Base-by-base conservation (phyloP, 92 coral and sea anemone species). In the Palythoa grandiflora region DNA sequence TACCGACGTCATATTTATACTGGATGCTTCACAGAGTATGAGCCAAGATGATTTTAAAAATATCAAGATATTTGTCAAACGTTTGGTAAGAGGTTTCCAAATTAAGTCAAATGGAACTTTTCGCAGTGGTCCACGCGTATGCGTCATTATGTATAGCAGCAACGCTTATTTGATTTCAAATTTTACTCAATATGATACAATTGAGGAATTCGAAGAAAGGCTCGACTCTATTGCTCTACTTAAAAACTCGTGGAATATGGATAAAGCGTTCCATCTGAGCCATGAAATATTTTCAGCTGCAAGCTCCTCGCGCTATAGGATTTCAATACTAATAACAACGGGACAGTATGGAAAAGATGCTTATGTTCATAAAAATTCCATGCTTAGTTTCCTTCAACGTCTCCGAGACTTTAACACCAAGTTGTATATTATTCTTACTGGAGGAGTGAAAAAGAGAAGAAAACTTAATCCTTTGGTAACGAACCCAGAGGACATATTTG, bases 21-120 rank as follows among this genome's bases (percentile, higher is more conserved):
- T 94, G 92, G 97, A 94, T 84, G 90, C 97, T 14, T 94, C 97
- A 13, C 48, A 68, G 11, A 68, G 76, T 20, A 93, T 94, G 63
- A 68, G 89, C 38, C 89, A 68, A 44, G 68, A 39, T 5, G 91
- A 86, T 68, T 94, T 78, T 91, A 38, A 59, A 48, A 38, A 65
- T 6, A 88, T 86, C 76, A 94, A 94, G 83, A 89, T 88, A 6
- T 84, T 91, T 36, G 88, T 94, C 1, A 94, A 92, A 51, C 76
- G 91, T 10, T 68, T 89, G 35, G 92, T 78, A 38, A 85, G 68
- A 8, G 87, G 57, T 35, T 88, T 94, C 35, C 84, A 91, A 38
- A 88, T 89, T 36, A 21, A 72, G 11, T 88, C 95, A 0, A 93
- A 85, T 44, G 81, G 88, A 51, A 75, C 65, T 38, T n/a, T 38